phyloP scores from a whole-genome alignment of 2,888 invertebrate species.

The Suillia variegata region DNA sequence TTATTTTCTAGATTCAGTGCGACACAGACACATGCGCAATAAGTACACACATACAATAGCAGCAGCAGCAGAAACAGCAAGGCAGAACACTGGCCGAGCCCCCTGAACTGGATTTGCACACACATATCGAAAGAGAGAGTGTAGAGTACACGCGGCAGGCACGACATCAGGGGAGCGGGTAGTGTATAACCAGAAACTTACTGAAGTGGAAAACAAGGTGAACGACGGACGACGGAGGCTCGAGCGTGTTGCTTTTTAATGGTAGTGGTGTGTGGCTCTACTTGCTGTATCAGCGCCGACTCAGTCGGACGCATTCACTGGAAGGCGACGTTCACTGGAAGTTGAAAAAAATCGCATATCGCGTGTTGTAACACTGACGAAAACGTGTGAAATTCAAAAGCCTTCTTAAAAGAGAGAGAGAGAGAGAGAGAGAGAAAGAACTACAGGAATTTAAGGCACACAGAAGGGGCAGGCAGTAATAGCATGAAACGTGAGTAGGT shows the following conservation, averaged over 20 bases:
- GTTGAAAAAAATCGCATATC: not conserved
- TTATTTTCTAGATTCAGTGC: not conserved
- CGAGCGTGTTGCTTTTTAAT: too few relatives aligned
- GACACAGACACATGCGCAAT: not conserved
- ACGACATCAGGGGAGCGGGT: not conserved
- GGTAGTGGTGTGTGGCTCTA: not conserved
- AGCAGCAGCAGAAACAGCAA: constrained; percentile 17
- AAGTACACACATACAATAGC: not conserved
- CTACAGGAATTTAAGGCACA: not conserved
- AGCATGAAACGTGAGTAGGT: not conserved
- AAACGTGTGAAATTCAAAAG: constrained; percentile 16
- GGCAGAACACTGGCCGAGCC: constrained; percentile 28
- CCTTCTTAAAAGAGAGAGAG: not conserved
- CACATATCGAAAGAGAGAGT: not conserved
- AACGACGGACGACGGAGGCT: not conserved
- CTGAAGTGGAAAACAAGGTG: not conserved
- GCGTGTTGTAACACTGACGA: constrained; percentile 9
- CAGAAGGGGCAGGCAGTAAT: not conserved
- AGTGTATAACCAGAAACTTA: not conserved
- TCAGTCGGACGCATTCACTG: not conserved
- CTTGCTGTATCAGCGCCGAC: not conserved
- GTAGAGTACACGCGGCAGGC: not conserved
- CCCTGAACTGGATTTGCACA: constrained; percentile 13
- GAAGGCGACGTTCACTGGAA: too few relatives aligned
- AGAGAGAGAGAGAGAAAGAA: not conserved